Base-by-base conservation (phyloP, 2,113 vertebrate species). In the Apteryx mantelli region DNA sequence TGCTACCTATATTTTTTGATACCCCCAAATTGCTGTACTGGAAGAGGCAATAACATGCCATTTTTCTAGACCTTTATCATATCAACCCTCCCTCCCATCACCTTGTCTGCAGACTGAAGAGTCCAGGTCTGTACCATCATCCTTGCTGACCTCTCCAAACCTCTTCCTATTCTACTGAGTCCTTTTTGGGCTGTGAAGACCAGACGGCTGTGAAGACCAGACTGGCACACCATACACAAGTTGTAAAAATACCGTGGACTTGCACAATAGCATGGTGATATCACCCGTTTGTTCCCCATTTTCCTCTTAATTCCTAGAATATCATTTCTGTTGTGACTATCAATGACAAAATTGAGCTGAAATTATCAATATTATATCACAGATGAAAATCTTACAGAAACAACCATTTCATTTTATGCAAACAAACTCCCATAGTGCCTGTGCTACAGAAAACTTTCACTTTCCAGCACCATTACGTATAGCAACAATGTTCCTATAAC, bases 391-490 rank as follows among this genome's bases (percentile, higher is more conserved):
- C 44, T 74, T 77, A 61, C 0, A 70, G 79, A 83, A 95, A 69
- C 7, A 77, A 91, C 48, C 0, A 0, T 44, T 81, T 38, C 11
- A 1, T 17, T 73, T 22, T n/a, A 64, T 28, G 42, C 24, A 32
- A 52, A n/a, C 15, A 84, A 79, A 87, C 38, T 40, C 65, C 71
- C 55, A 55, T 28, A n/a, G 44, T 1, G 1, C 46, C 38, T 15
- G 11, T 1, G 0, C 42, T 75, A 86, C 0, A 2, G n/a, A 21
- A 20, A 74, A 71, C 13, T 75, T 90, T 74, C 0, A 0, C 20
- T 46, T 83, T n/a, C 40, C 84, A 73, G 58, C 66, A 88, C 69
- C 30, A 55, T 42, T 66, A 53, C 30, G 56, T n/a, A 85, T 42
- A 64, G 15, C 36, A 60, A 32, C 34, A 55, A 28, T 3, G 56